Conservation (phyloP, 2,113 vertebrate genomes). For the Varanus komodoensis region DNA sequence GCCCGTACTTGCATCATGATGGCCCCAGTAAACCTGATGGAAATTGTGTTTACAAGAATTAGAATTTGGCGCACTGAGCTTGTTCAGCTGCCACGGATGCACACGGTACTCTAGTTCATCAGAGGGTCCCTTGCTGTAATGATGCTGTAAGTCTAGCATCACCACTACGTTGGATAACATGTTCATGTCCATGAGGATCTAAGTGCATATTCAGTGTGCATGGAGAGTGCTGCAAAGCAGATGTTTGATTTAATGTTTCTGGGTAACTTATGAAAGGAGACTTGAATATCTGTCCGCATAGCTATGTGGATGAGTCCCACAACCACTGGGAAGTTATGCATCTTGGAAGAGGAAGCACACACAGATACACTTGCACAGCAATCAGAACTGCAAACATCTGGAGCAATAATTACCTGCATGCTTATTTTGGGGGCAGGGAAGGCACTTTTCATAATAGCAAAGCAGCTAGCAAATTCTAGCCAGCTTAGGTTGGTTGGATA, state of each 20-base stretch:
- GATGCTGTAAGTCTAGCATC: neutral
- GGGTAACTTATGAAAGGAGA: neutral
- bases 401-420: neutral
- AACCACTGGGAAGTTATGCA: neutral
- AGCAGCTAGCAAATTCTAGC: neutral
- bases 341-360: neutral
- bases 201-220: too few species aligned
- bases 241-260: neutral
- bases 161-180: neutral
- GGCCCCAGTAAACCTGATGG: neutral
- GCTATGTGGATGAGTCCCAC: neutral
- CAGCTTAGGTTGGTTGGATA: neutral
- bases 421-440: too few species aligned
- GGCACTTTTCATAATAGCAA: neutral
- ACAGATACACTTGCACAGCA: neutral
- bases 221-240: neutral
- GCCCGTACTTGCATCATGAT: constrained; percentile 12
- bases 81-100: neutral
- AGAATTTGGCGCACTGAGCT: neutral
- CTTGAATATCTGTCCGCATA: neutral
- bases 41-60: constrained; percentile 1
- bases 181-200: neutral
- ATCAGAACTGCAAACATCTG: neutral
- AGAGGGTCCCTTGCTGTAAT: neutral
- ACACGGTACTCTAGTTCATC: neutral